Percentiles rank a stretch among this genome's conserved stretches.
Conservation (phyloP, 2,113 vertebrate genomes). For the Centropus bengalensis region DNA sequence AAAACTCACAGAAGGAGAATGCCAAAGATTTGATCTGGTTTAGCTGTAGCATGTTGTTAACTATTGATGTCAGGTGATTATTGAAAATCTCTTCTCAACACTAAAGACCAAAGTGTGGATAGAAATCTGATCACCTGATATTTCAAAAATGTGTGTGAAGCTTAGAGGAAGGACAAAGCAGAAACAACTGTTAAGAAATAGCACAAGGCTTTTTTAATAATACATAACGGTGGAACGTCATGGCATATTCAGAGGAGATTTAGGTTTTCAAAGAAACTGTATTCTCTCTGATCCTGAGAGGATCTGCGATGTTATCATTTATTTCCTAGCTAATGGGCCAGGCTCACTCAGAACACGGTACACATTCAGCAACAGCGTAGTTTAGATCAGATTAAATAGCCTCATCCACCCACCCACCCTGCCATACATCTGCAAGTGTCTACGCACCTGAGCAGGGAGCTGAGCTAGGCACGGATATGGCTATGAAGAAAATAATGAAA, state of each 20-base stretch:
- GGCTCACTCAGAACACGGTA: not conserved
- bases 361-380: not conserved
- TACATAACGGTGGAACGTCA: not conserved
- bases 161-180: constrained; percentile 16
- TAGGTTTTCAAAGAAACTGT: not conserved
- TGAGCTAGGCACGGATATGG: not conserved
- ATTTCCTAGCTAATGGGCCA: not conserved
- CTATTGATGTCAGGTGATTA: not conserved
- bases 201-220: not conserved
- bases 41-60: not conserved
- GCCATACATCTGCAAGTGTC: not conserved
- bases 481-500: not conserved
- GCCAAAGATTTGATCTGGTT: constrained; percentile 15
- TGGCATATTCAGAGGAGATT: not conserved
- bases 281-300: constrained; percentile 6
- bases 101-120: constrained; percentile 8
- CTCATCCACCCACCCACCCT: not conserved
- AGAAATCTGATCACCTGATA: not conserved
- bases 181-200: constrained; percentile 12
- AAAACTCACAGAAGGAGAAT: constrained; percentile 23
- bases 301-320: not conserved
- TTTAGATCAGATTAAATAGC: not conserved
- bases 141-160: constrained; percentile 22
- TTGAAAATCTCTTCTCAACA: constrained; percentile 19
- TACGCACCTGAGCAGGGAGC: not conserved